Evolutionary conservation across 1,140 invertebrate species (phyloP), one percentile per base, ranked within the genome.

Genomic region (Drosophila persimilis): DNA sequence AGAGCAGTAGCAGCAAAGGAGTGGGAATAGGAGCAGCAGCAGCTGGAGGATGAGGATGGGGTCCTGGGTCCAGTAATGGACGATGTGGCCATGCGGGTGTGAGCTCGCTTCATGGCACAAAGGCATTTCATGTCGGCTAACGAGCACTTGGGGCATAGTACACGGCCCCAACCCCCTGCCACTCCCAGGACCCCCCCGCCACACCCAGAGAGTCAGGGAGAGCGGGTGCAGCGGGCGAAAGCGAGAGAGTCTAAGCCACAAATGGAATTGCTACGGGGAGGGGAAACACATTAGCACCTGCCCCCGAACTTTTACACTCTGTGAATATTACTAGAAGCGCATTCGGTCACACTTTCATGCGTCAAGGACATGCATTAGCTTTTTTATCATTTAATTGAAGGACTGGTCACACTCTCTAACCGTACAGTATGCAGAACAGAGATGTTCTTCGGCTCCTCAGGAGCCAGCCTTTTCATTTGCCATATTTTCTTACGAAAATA

Each of bases 101-200:
- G 13, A 73, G 81, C 74, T 83, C 73, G 78, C 83, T 79, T 83
- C 74, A 76, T 63, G 78, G 43, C 67, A 81, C 79, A 75, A 55
- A 70, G 74, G 79, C 80, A 84, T 85, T 84, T 84, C 66, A 85
- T 74, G 77, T 75, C 63, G 73, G 71, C 77, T 86, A 86, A 85
- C 81, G 81, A 85, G 69, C 77, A 73, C 67, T 80, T 61, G 60
- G 81, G 81, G 81, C 74, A 86, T 81, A 71, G 56, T 55, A 43
- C 48, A 53, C 47, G 64, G 35, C 35, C 35, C 11, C 35, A 13
- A 39, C 50, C 48, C 26, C 64, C 8, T n/a, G 3, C 11, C 35
- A 39, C 13, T 54, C 48, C 26, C 64, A 11, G 22, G 3, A 24
- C 43, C 29, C 13, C 53, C 50, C 29, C 15, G 39, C 3, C 35